Evolutionary conservation across 2,888 invertebrate genomes (phyloP), one percentile per base, ranked within the genome.

Genomic region (Ganaspis brasiliensis): DNA sequence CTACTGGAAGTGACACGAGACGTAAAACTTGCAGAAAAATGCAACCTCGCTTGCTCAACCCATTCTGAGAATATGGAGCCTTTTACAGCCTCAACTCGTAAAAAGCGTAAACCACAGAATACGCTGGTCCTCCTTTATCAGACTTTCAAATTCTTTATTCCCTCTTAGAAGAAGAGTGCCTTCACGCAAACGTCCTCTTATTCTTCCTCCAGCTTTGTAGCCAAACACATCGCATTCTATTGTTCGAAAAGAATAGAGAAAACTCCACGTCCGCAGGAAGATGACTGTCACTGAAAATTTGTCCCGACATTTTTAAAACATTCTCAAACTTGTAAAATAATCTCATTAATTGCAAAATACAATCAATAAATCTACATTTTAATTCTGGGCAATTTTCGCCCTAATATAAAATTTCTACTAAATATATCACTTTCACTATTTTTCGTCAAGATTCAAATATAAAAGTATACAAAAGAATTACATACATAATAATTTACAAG

Each of bases 61-160:
- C n/a, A 26, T 45, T 45, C 67, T 67, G 45, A 24, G 45, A 45
- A 67, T 67, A 67, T 67, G 67, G 67, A 67, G 67, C 45, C 45
- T 67, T 67, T 67, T 67, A 67, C 67, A 67, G 40, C 45, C 45
- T 14, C 67, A 45, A 45, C 67, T 67, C 67, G 67, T 67, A 67
- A 31, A 31, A 67, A 67, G 45, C 45, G 45, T 67, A 67, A 67
- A 67, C 45, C 67, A 40, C 24, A 67, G 67, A 49, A 67, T 67
- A n/a, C 67, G 40, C 67, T 45, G 67, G 67, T 67, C 67, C 67
- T 67, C 67, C 67, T 67, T 67, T 45, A 67, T 67, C 67, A 67
- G 67, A 67, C 67, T 67, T 67, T 67, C 67, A 67, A 67, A 67
- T 67, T 67, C 67, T 45, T 67, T 67, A 67, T 67, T 67, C 67